phyloP scores from a whole-genome alignment of 1,140 invertebrate genomes.

The Drosophila neocordata region DNA sequence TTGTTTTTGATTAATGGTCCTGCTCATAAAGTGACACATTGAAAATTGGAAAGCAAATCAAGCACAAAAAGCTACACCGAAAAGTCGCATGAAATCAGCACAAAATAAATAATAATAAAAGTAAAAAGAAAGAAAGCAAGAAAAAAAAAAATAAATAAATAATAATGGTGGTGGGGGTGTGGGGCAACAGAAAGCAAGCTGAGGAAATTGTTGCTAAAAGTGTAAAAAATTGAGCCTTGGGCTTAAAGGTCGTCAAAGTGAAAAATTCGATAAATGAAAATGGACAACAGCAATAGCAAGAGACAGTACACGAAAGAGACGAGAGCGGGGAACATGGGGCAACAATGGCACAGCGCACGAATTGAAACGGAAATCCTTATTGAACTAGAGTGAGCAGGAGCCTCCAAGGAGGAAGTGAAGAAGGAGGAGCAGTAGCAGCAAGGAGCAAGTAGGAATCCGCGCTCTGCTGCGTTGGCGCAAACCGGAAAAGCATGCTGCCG shows the following conservation, averaged over 20 bases:
- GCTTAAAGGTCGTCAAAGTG: constrained; percentile 75
- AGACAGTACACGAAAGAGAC: neutral
- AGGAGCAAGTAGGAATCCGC: constrained; percentile 7
- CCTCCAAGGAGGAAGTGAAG: constrained; percentile 40
- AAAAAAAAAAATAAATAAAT: constrained; percentile 46
- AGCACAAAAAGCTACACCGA: constrained; percentile 70
- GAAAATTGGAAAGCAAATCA: constrained; percentile 81
- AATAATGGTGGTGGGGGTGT: constrained; percentile 9
- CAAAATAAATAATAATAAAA: constrained; percentile 56
- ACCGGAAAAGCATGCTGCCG: constrained; percentile 75
- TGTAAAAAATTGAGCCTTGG: constrained; percentile 72
- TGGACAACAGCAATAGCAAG: constrained; percentile 44
- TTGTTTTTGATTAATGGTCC: constrained; percentile 78
- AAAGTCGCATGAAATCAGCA: constrained; percentile 78
- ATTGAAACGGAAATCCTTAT: constrained; percentile 81
- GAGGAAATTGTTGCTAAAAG: constrained; percentile 69
- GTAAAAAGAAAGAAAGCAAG: constrained; percentile 30
- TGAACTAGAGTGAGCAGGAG: constrained; percentile 64
- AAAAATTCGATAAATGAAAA: constrained; percentile 80
- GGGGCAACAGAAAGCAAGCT: neutral
- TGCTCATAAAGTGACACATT: constrained; percentile 80
- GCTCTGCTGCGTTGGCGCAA: constrained; percentile 61
- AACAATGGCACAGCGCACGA: constrained; percentile 70
- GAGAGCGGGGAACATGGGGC: constrained; percentile 14
- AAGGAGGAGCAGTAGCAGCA: constrained; percentile 1